A percentile compares a stretch with the other conserved stretches of the same genome.
Conservation (phyloP, 2,888 invertebrate genomes). For the Chydorus sphaericus region DNA sequence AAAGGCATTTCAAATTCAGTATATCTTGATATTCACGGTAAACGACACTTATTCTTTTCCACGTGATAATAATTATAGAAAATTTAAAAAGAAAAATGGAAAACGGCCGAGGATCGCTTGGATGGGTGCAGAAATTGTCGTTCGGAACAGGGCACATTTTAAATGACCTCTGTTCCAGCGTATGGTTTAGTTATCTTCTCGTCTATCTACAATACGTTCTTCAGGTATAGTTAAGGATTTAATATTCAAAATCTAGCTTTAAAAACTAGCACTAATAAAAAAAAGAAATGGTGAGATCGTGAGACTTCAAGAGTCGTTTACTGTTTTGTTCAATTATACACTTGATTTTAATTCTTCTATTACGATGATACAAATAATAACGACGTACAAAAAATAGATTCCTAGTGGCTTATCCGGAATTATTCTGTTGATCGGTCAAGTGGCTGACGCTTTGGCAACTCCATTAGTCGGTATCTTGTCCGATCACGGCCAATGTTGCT, state of each 20-base stretch:
- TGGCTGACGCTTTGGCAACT: constrained; percentile 37
- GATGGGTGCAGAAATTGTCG: constrained; percentile 18
- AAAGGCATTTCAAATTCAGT: too few species aligned
- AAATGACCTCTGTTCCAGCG: constrained; percentile 39
- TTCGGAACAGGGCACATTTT: constrained; percentile 38
- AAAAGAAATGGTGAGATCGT: too few species aligned
- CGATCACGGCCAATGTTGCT: constrained; percentile 16
- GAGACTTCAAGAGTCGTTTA: too few species aligned
- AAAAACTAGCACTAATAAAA: too few species aligned
- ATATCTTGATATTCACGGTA: too few species aligned
- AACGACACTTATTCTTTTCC: too few species aligned
- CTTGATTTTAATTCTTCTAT: background rate
- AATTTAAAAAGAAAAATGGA: too few species aligned
- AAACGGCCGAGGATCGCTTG: background rate
- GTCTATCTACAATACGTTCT: constrained; percentile 28
- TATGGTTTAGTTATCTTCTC: constrained; percentile 43
- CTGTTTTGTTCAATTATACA: too few species aligned
- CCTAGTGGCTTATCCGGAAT: constrained; percentile 21
- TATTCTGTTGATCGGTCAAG: constrained; percentile 23
- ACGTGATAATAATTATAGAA: too few species aligned
- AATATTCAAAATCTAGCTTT: background rate
- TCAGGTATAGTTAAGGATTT: constrained; percentile 24
- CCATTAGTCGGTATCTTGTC: constrained; percentile 35
- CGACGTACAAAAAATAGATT: constrained; percentile 13
- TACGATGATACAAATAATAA: background rate